Evolutionary conservation across 2,113 vertebrate species (phyloP).

Genomic region (Sebastes schlegelii): DNA sequence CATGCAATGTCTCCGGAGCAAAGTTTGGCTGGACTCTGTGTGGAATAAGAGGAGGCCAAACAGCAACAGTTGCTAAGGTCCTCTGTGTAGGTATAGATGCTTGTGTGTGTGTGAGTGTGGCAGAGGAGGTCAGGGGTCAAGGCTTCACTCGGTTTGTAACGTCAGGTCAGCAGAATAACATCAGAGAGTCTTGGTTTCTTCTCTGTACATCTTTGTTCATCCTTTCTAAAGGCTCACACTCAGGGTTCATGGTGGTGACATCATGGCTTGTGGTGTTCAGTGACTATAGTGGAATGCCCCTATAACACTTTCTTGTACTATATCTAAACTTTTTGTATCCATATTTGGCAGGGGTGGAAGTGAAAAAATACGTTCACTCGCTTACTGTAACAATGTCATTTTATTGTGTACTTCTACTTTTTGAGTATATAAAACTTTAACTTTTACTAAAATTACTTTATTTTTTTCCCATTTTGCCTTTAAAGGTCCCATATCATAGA

Average conservation of each 20-base stretch:
- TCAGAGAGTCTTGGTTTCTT: slow-evolving; percentile 2
- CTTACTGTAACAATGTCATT: not conserved
- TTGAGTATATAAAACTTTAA: not conserved
- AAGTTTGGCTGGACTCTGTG: slow-evolving; percentile 55
- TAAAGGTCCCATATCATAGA: too few species aligned
- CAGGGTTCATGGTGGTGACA: not conserved
- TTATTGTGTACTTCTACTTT: not conserved
- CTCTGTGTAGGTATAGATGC: slow-evolving; percentile 29
- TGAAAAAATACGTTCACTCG: not conserved
- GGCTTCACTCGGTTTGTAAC: slow-evolving; percentile 27
- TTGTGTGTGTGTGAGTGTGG: slow-evolving; percentile 18
- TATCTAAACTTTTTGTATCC: not conserved
- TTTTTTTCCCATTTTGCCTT: not conserved
- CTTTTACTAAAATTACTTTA: not conserved
- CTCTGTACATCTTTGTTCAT: slow-evolving; percentile 22
- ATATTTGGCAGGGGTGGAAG: not conserved
- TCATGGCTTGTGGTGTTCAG: slow-evolving; percentile 9
- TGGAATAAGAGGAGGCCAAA: slow-evolving; percentile 59
- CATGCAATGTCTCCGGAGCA: slow-evolving; percentile 49
- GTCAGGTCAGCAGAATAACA: slow-evolving; percentile 39
- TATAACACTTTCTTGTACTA: not conserved
- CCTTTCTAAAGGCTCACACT: not conserved
- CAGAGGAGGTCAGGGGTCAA: slow-evolving; percentile 50
- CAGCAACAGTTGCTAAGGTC: slow-evolving; percentile 82
- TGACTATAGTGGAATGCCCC: not conserved